Conservation (phyloP, 2,113 vertebrate species). For the Trichomycterus rosablanca region DNA sequence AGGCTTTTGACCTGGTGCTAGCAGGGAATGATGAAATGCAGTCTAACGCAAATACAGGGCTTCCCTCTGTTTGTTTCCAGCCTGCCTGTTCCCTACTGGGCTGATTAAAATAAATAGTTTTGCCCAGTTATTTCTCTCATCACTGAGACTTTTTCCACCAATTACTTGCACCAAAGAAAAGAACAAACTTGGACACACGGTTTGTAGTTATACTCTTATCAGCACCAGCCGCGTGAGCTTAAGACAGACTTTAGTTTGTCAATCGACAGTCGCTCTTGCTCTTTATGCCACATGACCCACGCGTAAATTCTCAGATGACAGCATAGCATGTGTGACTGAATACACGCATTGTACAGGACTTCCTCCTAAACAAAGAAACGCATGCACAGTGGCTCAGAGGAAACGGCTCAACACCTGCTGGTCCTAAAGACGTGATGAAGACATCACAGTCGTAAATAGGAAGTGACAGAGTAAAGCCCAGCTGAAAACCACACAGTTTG, state of each 20-base stretch:
- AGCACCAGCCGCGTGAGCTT: neutral
- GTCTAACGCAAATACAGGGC: conserved; percentile 53
- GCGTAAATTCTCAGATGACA: conserved; percentile 15
- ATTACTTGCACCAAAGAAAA: no score
- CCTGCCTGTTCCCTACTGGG: conserved; percentile 1
- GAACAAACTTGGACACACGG: neutral
- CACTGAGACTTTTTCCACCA: neutral
- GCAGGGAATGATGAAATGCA: conserved; percentile 51
- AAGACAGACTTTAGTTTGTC: neutral
- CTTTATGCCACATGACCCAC: conserved; percentile 3
- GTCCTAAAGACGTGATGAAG: conserved; percentile 45
- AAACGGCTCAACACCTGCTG: conserved; percentile 73
- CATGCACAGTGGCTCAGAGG: conserved; percentile 43
- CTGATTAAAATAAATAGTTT: neutral
- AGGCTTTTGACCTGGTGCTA: conserved; percentile 29
- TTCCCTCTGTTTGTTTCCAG: conserved; percentile 41
- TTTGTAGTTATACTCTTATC: neutral
- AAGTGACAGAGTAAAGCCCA: conserved; percentile 50
- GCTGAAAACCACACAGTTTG: neutral
- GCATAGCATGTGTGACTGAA: conserved; percentile 26
- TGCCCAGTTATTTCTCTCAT: neutral
- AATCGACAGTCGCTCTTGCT: neutral
- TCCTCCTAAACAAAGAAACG: conserved; percentile 55
- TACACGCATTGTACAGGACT: conserved; percentile 36
- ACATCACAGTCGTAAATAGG: conserved; percentile 56